These are phyloP conservation scores for Scalopus aquaticus DNA, from an alignment of 2,113 vertebrate genomes.

Conservation along the genomic window DNA sequence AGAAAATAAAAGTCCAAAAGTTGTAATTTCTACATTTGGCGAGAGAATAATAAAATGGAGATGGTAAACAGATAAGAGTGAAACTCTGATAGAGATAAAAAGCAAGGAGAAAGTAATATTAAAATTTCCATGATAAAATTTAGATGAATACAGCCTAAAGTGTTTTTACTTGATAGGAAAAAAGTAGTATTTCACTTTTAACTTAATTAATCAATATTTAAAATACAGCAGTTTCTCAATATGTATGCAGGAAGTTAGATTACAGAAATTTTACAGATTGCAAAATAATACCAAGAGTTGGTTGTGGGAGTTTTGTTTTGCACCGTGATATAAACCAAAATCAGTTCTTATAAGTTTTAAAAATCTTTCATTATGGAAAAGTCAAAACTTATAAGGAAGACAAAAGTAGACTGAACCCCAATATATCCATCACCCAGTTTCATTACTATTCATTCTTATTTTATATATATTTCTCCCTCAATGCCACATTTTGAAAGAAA, in stretches of 20 bases:
- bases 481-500: not conserved
- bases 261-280: slow-evolving; percentile 8
- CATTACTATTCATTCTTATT: not conserved
- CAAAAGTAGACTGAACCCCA: not conserved
- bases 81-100: not conserved
- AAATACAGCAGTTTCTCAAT: not conserved
- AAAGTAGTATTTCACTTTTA: not conserved
- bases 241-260: not conserved
- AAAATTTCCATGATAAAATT: not conserved
- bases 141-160: not conserved
- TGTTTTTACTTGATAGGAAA: not conserved
- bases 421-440: not conserved
- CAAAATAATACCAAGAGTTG: not conserved
- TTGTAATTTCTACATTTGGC: not conserved
- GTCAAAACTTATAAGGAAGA: not conserved
- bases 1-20: slow-evolving; percentile 1
- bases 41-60: not conserved
- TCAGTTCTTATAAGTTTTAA: not conserved
- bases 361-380: not conserved
- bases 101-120: not conserved
- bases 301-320: not conserved
- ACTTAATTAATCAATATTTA: not conserved
- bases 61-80: not conserved
- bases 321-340: slow-evolving; percentile 13
- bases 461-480: not conserved